Conservation (phyloP, 1,140 invertebrate genomes). For the Caerostris extrusa region DNA sequence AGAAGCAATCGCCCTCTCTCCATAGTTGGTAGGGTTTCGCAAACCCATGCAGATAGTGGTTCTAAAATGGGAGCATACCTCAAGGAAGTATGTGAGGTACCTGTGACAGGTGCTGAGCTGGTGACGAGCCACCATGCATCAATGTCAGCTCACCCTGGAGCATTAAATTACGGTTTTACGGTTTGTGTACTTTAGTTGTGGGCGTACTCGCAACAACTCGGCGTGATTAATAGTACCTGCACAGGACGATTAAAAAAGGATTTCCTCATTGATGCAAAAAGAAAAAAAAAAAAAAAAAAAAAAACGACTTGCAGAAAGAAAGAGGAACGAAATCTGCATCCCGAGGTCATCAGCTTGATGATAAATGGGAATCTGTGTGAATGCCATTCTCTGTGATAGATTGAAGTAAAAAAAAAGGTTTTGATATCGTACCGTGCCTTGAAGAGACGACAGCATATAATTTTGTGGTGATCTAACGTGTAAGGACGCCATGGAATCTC, state of each 20-base stretch:
- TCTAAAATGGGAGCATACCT: slow-evolving; percentile 55
- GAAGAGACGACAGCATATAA: slow-evolving; percentile 15
- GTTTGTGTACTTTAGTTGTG: slow-evolving; percentile 43
- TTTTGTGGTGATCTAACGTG: neutral
- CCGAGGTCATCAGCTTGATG: slow-evolving; percentile 20
- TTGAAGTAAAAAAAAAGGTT: neutral
- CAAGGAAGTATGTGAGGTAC: neutral
- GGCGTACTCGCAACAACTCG: slow-evolving; percentile 4
- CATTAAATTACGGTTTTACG: slow-evolving; percentile 35
- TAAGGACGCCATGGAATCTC: neutral
- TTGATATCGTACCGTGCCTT: slow-evolving; percentile 6
- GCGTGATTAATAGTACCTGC: neutral
- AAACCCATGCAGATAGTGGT: slow-evolving; percentile 5
- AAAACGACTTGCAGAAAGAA: neutral
- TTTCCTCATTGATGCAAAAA: slow-evolving; percentile 19
- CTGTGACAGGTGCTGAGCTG: slow-evolving; percentile 53
- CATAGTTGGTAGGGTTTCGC: neutral
- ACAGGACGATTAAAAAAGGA: slow-evolving; percentile 28
- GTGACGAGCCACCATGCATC: slow-evolving; percentile 51
- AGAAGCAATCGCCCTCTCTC: neutral
- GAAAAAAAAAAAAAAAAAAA: slow-evolving; percentile 12
- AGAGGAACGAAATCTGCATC: slow-evolving; percentile 22
- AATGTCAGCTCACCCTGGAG: slow-evolving; percentile 45
- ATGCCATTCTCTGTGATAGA: neutral
- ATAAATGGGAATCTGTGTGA: slow-evolving; percentile 33